Conservation (phyloP, 2,888 invertebrate species). For the Eurytoma adleriae region DNA sequence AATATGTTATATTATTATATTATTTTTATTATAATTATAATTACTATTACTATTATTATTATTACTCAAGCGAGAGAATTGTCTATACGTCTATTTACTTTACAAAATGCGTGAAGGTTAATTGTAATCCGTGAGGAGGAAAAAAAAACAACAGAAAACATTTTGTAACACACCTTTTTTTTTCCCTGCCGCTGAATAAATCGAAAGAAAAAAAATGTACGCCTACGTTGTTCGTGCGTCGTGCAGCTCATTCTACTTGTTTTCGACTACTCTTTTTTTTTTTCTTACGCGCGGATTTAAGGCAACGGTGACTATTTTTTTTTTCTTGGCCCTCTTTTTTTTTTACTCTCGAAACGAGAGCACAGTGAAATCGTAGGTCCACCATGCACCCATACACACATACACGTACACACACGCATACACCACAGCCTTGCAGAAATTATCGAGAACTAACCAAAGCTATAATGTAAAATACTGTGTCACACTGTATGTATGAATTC, state of each 20-base stretch:
- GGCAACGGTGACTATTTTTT: neutral
- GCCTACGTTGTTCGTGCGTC: constrained; percentile 49
- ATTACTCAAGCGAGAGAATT: constrained; percentile 50
- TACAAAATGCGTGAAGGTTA: constrained; percentile 52
- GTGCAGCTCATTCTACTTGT: constrained; percentile 46
- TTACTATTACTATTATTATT: constrained; percentile 41
- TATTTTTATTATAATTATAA: constrained; percentile 35
- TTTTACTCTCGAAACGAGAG: too few species aligned
- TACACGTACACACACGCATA: neutral
- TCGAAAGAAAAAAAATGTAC: neutral
- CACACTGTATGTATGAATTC: constrained; percentile 53
- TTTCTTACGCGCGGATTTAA: constrained; percentile 1
- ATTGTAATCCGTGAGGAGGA: constrained; percentile 45
- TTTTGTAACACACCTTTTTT: constrained; percentile 48
- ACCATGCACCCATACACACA: neutral
- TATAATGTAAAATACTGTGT: constrained; percentile 46
- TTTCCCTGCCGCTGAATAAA: constrained; percentile 51
- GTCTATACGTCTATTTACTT: constrained; percentile 50
- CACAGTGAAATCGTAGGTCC: too few species aligned
- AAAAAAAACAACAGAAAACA: constrained; percentile 23
- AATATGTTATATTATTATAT: constrained; percentile 51
- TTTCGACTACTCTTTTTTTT: constrained; percentile 30
- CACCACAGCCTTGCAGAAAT: constrained; percentile 41
- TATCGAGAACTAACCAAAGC: constrained; percentile 48
- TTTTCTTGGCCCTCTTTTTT: neutral